Evolutionary conservation across 2,888 invertebrate genomes (phyloP).

Genomic region (Morpho achilles): DNA sequence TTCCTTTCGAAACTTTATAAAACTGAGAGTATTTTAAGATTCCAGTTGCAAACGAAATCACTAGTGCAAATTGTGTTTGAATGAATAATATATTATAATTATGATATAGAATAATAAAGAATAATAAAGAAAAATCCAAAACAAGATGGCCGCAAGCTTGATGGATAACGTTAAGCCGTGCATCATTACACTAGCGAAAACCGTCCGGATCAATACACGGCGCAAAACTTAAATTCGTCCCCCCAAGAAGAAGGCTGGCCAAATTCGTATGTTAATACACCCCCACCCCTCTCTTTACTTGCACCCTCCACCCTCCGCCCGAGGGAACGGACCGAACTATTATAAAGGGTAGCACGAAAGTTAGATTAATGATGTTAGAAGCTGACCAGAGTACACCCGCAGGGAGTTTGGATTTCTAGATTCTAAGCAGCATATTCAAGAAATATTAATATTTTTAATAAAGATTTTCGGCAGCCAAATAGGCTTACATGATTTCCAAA

Average conservation of each 20-base stretch:
- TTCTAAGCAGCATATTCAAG: conserved; percentile 19
- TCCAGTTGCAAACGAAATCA: too few species aligned
- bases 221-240: conserved; percentile 75
- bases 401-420: conserved; percentile 28
- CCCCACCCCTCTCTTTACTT: conserved; percentile 37
- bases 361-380: conserved; percentile 81
- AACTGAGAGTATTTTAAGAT: too few species aligned
- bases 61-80: too few species aligned
- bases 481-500: too few species aligned
- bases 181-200: conserved; percentile 48
- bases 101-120: background rate
- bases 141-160: conserved; percentile 24
- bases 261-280: conserved; percentile 77
- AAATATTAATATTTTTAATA: background rate
- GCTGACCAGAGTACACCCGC: conserved; percentile 63
- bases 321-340: conserved; percentile 74
- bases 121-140: conserved; percentile 8
- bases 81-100: background rate
- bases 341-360: conserved; percentile 80
- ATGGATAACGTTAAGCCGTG: conserved; percentile 30
- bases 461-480: too few species aligned
- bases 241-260: conserved; percentile 71
- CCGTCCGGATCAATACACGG: conserved; percentile 69
- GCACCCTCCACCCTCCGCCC: conserved; percentile 46
- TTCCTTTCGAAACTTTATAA: too few species aligned